These are phyloP conservation scores for Cinclus cinclus DNA, from an alignment of 2,113 vertebrate species.

Conservation along the genomic window DNA sequence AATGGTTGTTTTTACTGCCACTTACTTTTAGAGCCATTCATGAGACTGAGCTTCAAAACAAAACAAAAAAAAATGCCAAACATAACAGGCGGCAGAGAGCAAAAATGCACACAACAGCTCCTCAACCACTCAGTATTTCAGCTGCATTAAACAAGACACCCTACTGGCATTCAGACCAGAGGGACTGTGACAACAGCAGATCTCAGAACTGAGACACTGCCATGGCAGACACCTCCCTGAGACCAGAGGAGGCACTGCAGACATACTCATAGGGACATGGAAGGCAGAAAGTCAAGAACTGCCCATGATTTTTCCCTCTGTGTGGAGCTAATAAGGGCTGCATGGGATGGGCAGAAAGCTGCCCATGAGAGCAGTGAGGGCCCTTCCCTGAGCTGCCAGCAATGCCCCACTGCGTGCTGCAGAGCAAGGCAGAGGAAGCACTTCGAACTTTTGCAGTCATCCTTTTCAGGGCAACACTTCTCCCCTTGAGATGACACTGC, in stretches of 20 bases:
- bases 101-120: background rate
- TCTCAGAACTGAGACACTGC: background rate
- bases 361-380: background rate
- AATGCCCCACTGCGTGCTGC: background rate
- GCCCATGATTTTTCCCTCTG: rapidly evolving
- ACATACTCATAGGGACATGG: rapidly evolving
- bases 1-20: background rate
- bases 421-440: background rate
- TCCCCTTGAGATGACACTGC: background rate
- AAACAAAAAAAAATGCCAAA: background rate
- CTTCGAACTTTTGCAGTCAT: background rate
- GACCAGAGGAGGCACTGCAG: background rate
- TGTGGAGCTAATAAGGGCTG: background rate
- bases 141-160: background rate
- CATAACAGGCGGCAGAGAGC: background rate
- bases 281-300: background rate
- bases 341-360: background rate
- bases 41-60: background rate
- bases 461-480: background rate
- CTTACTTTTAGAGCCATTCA: background rate
- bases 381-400: background rate
- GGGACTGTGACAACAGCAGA: background rate
- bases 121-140: background rate
- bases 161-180: background rate
- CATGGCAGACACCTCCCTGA: background rate